phyloP scores from a whole-genome alignment of 1,140 invertebrate genomes.

The Drosophila oshimai region DNA sequence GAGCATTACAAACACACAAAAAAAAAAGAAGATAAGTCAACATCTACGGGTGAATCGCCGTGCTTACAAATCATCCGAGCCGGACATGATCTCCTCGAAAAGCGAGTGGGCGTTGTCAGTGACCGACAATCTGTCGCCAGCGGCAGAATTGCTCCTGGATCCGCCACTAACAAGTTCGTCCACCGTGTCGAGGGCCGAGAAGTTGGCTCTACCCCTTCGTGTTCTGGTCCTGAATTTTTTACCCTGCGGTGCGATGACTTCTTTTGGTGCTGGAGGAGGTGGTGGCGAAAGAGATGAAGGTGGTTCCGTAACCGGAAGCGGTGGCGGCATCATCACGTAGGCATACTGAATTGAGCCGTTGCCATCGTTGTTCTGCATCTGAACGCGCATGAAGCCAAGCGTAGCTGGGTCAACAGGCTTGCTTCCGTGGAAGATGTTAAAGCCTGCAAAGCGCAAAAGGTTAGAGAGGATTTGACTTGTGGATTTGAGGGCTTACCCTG shows the following conservation, averaged over 20 bases:
- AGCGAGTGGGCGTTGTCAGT: constrained; percentile 43
- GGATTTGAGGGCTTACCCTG: constrained; percentile 43
- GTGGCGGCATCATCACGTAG: constrained; percentile 36
- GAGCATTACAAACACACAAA: constrained; percentile 4
- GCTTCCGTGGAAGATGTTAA: constrained; percentile 48
- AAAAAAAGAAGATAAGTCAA: not conserved
- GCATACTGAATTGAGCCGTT: constrained; percentile 26
- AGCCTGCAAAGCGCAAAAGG: constrained; percentile 14
- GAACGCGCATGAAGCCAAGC: constrained; percentile 19
- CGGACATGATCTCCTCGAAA: constrained; percentile 65
- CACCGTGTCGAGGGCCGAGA: constrained; percentile 28
- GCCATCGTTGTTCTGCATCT: constrained; percentile 31
- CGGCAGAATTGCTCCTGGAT: constrained; percentile 29
- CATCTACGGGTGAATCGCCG: constrained; percentile 7
- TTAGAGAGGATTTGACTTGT: not conserved
- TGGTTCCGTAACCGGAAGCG: not conserved
- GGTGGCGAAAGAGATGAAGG: not conserved
- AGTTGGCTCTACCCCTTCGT: constrained; percentile 3
- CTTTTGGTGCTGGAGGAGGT: not conserved
- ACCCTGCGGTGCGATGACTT: not conserved
- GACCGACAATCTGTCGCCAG: constrained; percentile 39
- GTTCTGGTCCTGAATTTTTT: constrained; percentile 45
- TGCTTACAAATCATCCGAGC: constrained; percentile 48
- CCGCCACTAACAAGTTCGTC: constrained; percentile 50
- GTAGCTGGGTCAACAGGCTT: constrained; percentile 43